phyloP scores from a whole-genome alignment of 2,113 vertebrate species.

The Apteryx mantelli region DNA sequence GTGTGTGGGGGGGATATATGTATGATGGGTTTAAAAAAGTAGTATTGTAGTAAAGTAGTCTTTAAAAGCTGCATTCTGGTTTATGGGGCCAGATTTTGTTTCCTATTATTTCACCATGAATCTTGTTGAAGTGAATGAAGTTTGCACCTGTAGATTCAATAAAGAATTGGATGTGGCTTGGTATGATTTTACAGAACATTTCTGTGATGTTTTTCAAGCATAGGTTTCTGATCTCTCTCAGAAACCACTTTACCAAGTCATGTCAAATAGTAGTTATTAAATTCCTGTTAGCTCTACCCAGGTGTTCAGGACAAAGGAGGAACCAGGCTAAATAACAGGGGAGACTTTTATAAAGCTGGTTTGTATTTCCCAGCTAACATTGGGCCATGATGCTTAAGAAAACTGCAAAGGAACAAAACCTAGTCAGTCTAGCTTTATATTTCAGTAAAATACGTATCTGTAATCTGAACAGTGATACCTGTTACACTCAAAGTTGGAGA shows the following conservation, averaged over 20 bases:
- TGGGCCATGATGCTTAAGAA: neutral
- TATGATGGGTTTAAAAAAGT: neutral
- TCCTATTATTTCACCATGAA: neutral
- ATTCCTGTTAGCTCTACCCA: neutral
- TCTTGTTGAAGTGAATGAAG: neutral
- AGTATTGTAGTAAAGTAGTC: neutral
- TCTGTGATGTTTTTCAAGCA: neutral
- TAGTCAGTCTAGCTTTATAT: neutral
- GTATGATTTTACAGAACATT: neutral
- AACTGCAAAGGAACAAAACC: neutral
- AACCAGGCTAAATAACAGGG: neutral
- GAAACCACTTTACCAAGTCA: neutral
- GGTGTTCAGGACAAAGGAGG: neutral
- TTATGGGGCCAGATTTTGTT: neutral
- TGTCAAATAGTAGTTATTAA: neutral
- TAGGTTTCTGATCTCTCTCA: neutral
- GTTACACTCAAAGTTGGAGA: neutral
- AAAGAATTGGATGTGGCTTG: neutral
- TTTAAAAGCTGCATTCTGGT: neutral
- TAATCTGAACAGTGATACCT: neutral
- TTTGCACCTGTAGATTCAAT: neutral
- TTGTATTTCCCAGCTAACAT: neutral
- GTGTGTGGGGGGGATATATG: neutral
- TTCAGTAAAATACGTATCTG: neutral
- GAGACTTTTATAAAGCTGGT: neutral